A percentile compares a stretch with the other conserved stretches of the same genome.
phyloP scores from a whole-genome alignment of 2,888 invertebrate genomes.

The Thymelicus acteon region DNA sequence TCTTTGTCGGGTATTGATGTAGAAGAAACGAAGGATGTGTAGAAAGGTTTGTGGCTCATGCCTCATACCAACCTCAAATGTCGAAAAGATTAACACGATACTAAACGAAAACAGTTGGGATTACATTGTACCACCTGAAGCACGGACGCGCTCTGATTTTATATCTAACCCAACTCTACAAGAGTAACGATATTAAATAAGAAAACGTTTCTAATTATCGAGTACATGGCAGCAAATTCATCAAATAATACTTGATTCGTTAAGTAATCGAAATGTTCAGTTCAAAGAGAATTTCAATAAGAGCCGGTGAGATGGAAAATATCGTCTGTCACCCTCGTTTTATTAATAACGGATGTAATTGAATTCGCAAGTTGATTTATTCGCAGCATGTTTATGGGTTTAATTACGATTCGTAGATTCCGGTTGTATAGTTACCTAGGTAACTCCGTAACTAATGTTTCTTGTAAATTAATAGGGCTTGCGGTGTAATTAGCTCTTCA shows the following conservation, averaged over 20 bases:
- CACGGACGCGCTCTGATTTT: no score
- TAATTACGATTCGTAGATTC: conserved; percentile 18
- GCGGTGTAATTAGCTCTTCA: background rate
- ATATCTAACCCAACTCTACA: no score
- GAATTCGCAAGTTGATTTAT: conserved; percentile 28
- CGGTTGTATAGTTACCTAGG: background rate
- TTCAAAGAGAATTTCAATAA: conserved; percentile 22
- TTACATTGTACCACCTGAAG: no score
- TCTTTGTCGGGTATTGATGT: no score
- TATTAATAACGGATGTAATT: conserved; percentile 29
- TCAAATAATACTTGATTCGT: conserved; percentile 13
- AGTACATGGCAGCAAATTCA: background rate
- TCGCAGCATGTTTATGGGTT: conserved; percentile 23
- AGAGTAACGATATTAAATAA: no score
- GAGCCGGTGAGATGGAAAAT: conserved; percentile 21
- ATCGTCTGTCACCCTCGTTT: conserved; percentile 15
- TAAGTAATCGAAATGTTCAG: conserved; percentile 12
- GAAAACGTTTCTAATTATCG: no score
- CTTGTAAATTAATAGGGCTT: background rate
- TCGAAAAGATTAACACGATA: no score
- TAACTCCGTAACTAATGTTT: background rate
- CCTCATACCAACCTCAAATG: no score
- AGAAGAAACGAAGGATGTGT: no score
- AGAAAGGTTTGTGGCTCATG: no score
- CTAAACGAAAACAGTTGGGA: no score